Conservation (phyloP, 1,140 invertebrate genomes). For the Drosophila erecta region DNA sequence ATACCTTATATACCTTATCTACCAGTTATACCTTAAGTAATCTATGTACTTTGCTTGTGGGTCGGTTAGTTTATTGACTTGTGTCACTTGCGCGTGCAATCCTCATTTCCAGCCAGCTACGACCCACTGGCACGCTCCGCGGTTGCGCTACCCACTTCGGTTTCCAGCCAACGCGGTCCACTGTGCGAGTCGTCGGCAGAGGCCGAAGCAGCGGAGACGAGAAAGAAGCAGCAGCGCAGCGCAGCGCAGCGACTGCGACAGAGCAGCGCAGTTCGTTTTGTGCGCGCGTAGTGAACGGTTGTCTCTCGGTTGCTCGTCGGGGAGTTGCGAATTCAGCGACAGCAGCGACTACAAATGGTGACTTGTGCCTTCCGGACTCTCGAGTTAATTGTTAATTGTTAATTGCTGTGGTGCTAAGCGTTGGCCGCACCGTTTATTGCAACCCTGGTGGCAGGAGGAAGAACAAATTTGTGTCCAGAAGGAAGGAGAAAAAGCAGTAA, state of each 20-base stretch:
- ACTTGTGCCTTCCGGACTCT: background rate
- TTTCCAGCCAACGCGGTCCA: conserved; percentile 1
- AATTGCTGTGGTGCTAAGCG: conserved; percentile 4
- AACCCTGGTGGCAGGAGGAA: background rate
- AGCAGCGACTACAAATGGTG: background rate
- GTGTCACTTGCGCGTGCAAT: no score
- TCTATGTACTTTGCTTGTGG: no score
- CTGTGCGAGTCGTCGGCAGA: conserved; percentile 11
- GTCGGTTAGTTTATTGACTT: no score
- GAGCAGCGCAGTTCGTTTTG: conserved; percentile 59
- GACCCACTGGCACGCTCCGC: background rate
- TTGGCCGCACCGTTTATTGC: conserved; percentile 25
- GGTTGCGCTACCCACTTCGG: conserved; percentile 2
- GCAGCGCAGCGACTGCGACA: conserved; percentile 3
- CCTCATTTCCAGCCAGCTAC: background rate
- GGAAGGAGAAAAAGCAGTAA: conserved; percentile 26
- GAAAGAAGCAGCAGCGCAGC: conserved; percentile 10
- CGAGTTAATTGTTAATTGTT: conserved; percentile 5
- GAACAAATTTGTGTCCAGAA: background rate
- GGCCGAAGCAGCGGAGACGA: background rate
- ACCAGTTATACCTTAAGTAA: no score
- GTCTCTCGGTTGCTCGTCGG: conserved; percentile 18
- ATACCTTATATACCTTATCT: no score
- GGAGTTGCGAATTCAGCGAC: conserved; percentile 1
- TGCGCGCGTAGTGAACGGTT: conserved; percentile 59